Conservation (phyloP, 2,888 invertebrate genomes). For the Cataglyphis livida region DNA sequence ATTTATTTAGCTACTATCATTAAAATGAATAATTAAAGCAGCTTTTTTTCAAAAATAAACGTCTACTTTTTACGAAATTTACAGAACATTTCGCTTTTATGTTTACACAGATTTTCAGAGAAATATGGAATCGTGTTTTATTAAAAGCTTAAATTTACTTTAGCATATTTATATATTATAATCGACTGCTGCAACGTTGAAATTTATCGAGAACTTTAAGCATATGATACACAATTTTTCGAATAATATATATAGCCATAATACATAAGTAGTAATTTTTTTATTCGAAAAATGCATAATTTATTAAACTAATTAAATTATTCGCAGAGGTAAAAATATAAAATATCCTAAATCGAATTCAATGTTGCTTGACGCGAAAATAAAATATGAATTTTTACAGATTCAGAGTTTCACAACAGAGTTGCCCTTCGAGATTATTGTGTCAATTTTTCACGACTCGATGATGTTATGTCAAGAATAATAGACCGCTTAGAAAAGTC, state of each 20-base stretch:
- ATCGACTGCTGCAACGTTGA: not conserved
- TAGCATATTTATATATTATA: slow-evolving; percentile 23
- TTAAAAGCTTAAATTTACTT: slow-evolving; percentile 14
- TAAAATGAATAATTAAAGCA: slow-evolving; percentile 30
- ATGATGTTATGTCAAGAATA: slow-evolving; percentile 22
- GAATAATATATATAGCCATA: not conserved
- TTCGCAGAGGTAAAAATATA: slow-evolving; percentile 14
- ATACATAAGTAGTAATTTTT: not conserved
- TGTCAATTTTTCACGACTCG: slow-evolving; percentile 12
- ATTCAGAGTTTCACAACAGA: not conserved
- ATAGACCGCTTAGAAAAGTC: slow-evolving; percentile 49
- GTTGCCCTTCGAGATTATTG: not conserved
- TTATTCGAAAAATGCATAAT: slow-evolving; percentile 4
- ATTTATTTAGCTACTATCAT: slow-evolving; percentile 26
- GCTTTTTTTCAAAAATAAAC: not conserved
- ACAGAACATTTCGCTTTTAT: not conserved
- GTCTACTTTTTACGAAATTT: slow-evolving; percentile 33
- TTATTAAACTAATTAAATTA: slow-evolving; percentile 38
- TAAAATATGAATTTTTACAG: not conserved
- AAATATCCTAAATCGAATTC: slow-evolving; percentile 6
- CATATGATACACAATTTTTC: slow-evolving; percentile 6
- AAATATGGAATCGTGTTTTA: slow-evolving; percentile 9
- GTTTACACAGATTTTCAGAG: slow-evolving; percentile 22
- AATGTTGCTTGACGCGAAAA: not conserved
- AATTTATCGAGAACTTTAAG: not conserved